Base-by-base conservation (phyloP, 1,140 invertebrate species). In the Armadillidium nasatum region DNA sequence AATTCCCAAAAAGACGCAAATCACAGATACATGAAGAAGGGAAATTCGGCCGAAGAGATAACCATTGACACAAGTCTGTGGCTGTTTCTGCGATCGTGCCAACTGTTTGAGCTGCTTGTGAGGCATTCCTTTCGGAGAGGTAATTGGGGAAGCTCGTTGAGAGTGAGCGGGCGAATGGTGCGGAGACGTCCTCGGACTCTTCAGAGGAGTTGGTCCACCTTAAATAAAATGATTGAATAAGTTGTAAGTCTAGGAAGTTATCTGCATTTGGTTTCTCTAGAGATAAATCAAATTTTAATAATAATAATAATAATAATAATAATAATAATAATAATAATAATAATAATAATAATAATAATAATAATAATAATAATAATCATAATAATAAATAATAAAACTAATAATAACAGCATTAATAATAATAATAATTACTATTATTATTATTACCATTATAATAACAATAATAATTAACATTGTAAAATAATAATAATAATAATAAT, bases 21-120 rank as follows among this genome's bases (percentile, higher is more conserved):
- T 89, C 60, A 93, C 91, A 74, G 92, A 88, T 23, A 91, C 87
- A 84, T 92, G 90, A 23, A 93, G 86, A 22, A 90, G 88, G 44
- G 83, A 91, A 90, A 83, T 91, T 86, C 91, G 91, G 69, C 80
- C 82, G 69, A 76, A 79, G 13, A 79, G 77, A 75, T 80, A 81
- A 50, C 82, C 81, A 72, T 80, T 79, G 33, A 81, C 81, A 33
- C 78, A 80, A 67, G 79, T 46, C 78, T 81, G 22, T 15, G 73
- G 72, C 19, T 74, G 75, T 0, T 74, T 74, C 54, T 67, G 43
- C 10, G 72, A 33, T 43, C 33, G 11, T 9, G 13, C 33, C 11
- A 75, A 60, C 6, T 66, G 33, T 44, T 33, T 75, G 33, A 71
- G 74, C 0, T 73, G 72, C 46, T 50, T 50, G 46, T 50, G 46